phyloP scores from a whole-genome alignment of 1,140 invertebrate genomes.

The Drosophila sucinea region DNA sequence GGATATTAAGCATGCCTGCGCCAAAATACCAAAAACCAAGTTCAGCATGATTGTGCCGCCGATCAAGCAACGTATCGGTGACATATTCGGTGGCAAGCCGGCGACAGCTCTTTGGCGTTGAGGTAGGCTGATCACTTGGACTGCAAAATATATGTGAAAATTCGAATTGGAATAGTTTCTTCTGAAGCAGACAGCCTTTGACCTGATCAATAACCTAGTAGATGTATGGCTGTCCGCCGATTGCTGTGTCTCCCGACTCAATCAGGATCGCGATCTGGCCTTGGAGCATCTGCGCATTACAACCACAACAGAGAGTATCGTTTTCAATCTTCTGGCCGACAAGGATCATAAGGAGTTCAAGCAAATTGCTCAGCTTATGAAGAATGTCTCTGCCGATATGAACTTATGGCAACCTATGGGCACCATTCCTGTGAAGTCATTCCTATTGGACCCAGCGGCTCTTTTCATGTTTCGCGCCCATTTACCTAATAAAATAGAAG shows the following conservation, averaged over 20 bases:
- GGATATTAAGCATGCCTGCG: conserved; percentile 86
- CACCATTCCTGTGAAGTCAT: conserved; percentile 23
- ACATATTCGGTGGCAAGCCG: conserved; percentile 84
- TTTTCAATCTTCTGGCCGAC: conserved; percentile 90
- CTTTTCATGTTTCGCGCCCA: conserved; percentile 43
- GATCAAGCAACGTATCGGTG: conserved; percentile 84
- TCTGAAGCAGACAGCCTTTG: conserved; percentile 90
- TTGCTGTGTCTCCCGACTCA: conserved; percentile 89
- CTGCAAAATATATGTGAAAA: neutral
- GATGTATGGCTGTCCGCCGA: conserved; percentile 94
- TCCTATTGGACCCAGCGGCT: conserved; percentile 37
- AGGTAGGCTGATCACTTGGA: conserved; percentile 83
- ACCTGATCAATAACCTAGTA: conserved; percentile 88
- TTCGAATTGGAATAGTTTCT: neutral
- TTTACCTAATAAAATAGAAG: conserved; percentile 31
- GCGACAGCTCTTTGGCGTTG: conserved; percentile 91
- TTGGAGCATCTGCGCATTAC: conserved; percentile 90
- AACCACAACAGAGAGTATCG: conserved; percentile 90
- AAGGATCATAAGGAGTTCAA: conserved; percentile 91
- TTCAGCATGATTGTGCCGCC: conserved; percentile 94
- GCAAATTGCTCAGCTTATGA: conserved; percentile 87
- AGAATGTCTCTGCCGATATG: conserved; percentile 85
- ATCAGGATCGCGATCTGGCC: conserved; percentile 88
- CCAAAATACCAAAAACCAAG: conserved; percentile 89
- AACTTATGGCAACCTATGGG: conserved; percentile 56